A percentile compares a stretch with the other conserved stretches of the same genome.
These are phyloP conservation scores for Papilio helenus DNA, from an alignment of 1,140 invertebrate genomes.

Conservation along the genomic window DNA sequence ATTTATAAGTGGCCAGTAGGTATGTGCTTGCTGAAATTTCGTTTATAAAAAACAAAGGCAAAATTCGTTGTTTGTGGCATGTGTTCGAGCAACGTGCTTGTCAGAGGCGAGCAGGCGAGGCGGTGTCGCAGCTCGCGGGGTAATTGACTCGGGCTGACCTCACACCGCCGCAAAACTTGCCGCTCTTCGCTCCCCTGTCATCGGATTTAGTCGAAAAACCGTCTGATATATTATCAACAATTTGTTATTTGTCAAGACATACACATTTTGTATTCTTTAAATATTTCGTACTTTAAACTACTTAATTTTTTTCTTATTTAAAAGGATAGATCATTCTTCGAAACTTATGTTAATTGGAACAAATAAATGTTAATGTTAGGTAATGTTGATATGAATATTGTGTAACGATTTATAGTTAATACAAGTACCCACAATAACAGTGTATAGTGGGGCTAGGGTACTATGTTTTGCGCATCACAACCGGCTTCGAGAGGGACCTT, in stretches of 20 bases:
- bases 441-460: conserved; percentile 40
- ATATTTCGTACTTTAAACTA: background rate
- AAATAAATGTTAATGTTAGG: too few species aligned
- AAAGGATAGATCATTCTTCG: too few species aligned
- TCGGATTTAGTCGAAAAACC: conserved; percentile 1
- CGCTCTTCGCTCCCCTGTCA: conserved; percentile 51
- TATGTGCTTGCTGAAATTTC: background rate
- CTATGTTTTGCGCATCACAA: conserved; percentile 64
- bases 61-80: conserved; percentile 44
- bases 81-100: conserved; percentile 32
- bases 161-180: conserved; percentile 73
- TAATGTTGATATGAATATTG: too few species aligned
- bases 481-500: conserved; percentile 59
- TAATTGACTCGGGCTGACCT: conserved; percentile 80
- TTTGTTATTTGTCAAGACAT: conserved; percentile 5
- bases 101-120: conserved; percentile 45
- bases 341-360: too few species aligned
- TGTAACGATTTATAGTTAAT: too few species aligned
- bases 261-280: background rate
- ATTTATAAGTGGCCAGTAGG: background rate
- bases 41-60: conserved; percentile 38
- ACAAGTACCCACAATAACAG: conserved; percentile 44
- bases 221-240: conserved; percentile 11
- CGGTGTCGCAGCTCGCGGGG: conserved; percentile 56
- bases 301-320: background rate